Base-by-base conservation (phyloP, 2,113 vertebrate genomes). In the Colinus virginianus region DNA sequence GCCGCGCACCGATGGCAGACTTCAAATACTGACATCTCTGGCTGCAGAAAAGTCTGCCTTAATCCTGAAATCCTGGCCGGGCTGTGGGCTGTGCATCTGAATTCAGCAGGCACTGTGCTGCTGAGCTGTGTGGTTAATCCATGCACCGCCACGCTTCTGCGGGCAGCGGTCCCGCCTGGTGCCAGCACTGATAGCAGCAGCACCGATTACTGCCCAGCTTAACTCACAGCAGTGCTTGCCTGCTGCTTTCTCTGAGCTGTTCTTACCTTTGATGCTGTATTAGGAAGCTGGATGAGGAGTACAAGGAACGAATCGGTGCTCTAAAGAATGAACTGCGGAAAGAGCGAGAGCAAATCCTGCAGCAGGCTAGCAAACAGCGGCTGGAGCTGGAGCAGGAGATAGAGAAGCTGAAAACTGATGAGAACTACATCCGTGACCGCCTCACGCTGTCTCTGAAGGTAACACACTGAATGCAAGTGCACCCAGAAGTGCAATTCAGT, bases 271-370 rank as follows among this genome's bases (percentile, higher is more conserved):
- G 1, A 3, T n/a, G 23, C 45, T 51, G 13, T 1, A 5, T 6
- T 78, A 99, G 99, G 97, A 99, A 99, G 96, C 97, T 99, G 87
- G 99, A 99, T 4, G 98, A 99, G 92, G 98, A 99, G 18, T 98
- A 99, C 97, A 99, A 97, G 94, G 99, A 99, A 19, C 97, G 98
- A 6, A 96, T 98, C 2, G 78, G 95, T 0, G 96, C 97, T 2
- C 90, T 99, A 2, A 98, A 98, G 75, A 97, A 91, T 0, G 98
- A 99, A 72, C 97, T 99, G 6, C 97, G 97, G 76, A 97, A 95
- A 10, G 99, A 99, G 92, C 89, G 98, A 87, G 99, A 99, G 62
- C 98, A 98, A 48, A 98, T 99, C 86, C 98, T 98, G 91, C 98
- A 98, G 74, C 99, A 99, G 96, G 97, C 98, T 11, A 97, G 56